These are phyloP conservation scores for Agapornis roseicollis DNA, from an alignment of 2,113 vertebrate genomes.

Conservation along the genomic window DNA sequence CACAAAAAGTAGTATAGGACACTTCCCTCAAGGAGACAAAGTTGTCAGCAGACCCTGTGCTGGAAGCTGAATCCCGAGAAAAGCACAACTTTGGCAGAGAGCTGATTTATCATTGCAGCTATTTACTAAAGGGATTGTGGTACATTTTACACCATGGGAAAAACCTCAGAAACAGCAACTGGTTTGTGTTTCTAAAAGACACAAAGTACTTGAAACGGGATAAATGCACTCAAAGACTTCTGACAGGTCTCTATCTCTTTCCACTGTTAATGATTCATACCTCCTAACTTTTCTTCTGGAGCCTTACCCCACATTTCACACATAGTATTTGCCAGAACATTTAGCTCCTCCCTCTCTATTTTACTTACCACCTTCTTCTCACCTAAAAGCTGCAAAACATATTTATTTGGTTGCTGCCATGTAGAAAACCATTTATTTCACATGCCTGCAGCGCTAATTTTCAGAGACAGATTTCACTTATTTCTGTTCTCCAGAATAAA, in stretches of 20 bases:
- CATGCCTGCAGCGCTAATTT: conserved; percentile 32
- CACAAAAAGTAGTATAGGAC: not conserved
- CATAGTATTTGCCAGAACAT: not conserved
- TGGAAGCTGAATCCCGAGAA: not conserved
- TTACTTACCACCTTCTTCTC: conserved; percentile 37
- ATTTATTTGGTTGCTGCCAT: conserved; percentile 32
- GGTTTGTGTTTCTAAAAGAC: not conserved
- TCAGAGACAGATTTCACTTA: conserved; percentile 33
- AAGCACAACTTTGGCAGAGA: not conserved
- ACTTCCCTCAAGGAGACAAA: not conserved
- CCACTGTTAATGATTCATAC: rapidly evolving
- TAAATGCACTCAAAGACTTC: not conserved
- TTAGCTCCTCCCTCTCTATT: conserved; percentile 38
- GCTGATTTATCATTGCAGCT: not conserved
- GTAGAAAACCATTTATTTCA: conserved; percentile 18
- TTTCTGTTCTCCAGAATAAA: conserved; percentile 46
- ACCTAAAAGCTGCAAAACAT: conserved; percentile 30
- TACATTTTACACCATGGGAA: not conserved
- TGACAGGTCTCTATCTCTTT: not conserved
- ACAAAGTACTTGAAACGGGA: not conserved
- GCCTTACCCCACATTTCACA: not conserved
- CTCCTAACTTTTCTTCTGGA: not conserved
- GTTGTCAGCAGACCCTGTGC: not conserved
- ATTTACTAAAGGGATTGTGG: not conserved
- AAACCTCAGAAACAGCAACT: not conserved